Base-by-base conservation (phyloP, 23 tunicate species). In the Styela clava region DNA sequence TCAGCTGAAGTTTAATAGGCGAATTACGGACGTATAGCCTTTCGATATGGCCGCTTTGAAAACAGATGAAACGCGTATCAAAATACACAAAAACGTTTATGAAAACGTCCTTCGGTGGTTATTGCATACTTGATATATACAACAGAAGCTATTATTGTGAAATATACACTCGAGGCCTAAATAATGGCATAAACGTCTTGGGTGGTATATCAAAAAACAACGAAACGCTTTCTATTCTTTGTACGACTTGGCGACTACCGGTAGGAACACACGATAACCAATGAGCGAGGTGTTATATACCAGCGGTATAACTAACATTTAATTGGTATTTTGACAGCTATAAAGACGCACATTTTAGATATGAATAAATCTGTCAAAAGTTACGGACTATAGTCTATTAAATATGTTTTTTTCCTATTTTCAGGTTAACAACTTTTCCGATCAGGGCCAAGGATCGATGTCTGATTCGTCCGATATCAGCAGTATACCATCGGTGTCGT, bases 401-500 rank as follows among this genome's bases (percentile, higher is more conserved):
- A n/a, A n/a, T n/a, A n/a, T n/a, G n/a, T 44, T 7, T 44, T 44
- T 44, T 16, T 26, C 71, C 24, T 84, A 20, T 36, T 79, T 52
- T 22, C 81, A 91, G 97, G 83, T 91, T 61, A 78, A 52, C 82
- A 69, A 83, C 51, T 91, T 86, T 74, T 91, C 97, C 33, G 97
- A 91, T 65, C 97, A 86, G 31, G 87, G 91, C 68, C 97, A 79
- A 33, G 74, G 97, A 78, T 91, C 97, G 33, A 72, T 83, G 74
- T 91, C 97, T 63, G 97, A 91, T 44, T 86, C 91, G 33, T 89
- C 95, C 2, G 97, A 91, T 33, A 79, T 91, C 35, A 82, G 97
- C 83, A 91, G 97, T 79, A 86, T 91, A 19, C 91, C 97, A 35
- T 86, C 97, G 3, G 97, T 91, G 52, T 91, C 97, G 26, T 86